A percentile compares a stretch with the other conserved stretches of the same genome.
phyloP scores from a whole-genome alignment of 2,888 invertebrate genomes.

The Meganola albula region DNA sequence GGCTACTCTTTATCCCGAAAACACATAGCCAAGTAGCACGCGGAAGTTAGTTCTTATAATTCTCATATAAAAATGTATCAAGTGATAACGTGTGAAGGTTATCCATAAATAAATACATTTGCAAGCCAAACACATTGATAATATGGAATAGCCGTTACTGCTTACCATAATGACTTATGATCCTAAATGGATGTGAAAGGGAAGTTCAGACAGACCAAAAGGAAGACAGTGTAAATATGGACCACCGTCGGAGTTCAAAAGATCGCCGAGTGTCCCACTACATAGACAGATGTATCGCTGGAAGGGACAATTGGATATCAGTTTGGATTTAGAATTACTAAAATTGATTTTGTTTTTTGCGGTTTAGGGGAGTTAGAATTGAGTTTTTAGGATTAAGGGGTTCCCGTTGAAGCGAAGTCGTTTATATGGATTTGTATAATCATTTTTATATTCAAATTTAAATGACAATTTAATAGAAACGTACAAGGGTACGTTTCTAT shows the following conservation, averaged over 20 bases:
- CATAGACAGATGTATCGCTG: conserved; percentile 26
- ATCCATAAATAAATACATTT: conserved; percentile 20
- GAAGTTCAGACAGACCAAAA: conserved; percentile 55
- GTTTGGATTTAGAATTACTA: not conserved
- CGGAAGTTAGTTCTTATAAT: too few species aligned
- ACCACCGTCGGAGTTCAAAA: conserved; percentile 73
- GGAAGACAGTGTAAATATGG: conserved; percentile 43
- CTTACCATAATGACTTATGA: conserved; percentile 49
- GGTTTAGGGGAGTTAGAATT: not conserved
- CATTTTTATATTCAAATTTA: too few species aligned
- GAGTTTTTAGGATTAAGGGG: too few species aligned
- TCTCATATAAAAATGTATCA: too few species aligned
- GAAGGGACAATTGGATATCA: conserved; percentile 31
- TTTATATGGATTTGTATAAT: too few species aligned
- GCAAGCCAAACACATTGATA: conserved; percentile 31
- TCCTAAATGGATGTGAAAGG: conserved; percentile 57
- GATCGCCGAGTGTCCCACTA: conserved; percentile 42
- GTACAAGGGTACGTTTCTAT: too few species aligned
- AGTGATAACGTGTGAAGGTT: too few species aligned
- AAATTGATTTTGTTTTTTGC: not conserved
- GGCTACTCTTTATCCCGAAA: too few species aligned
- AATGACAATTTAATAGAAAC: too few species aligned
- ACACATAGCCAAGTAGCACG: too few species aligned
- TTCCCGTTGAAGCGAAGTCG: too few species aligned
- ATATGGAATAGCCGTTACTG: conserved; percentile 36